A percentile compares a stretch with the other conserved stretches of the same genome.
Conservation (phyloP, 1,140 invertebrate genomes). For the Cyclargus thomasi region DNA sequence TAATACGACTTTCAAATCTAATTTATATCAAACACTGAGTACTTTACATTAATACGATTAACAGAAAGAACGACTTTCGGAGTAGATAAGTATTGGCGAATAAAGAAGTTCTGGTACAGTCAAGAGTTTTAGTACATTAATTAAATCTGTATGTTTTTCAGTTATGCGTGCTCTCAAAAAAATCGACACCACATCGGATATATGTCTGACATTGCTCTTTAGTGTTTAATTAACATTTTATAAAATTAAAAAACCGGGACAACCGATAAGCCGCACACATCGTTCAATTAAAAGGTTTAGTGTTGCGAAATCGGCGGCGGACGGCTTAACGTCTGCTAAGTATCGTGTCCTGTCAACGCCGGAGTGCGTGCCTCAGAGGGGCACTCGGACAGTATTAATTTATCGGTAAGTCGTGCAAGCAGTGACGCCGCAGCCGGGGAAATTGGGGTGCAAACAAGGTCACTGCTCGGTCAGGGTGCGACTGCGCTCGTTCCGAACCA, state of each 20-base stretch:
- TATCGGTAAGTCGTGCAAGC: conserved; percentile 68
- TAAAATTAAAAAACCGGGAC: neutral
- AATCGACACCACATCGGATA: neutral
- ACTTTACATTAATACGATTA: neutral
- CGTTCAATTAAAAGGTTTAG: neutral
- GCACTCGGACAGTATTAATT: conserved; percentile 62
- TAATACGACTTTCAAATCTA: no score
- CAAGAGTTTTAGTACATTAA: no score
- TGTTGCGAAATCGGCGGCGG: conserved; percentile 22
- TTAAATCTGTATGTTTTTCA: no score
- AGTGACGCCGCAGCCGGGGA: conserved; percentile 55
- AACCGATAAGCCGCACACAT: neutral
- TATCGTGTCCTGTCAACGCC: conserved; percentile 29
- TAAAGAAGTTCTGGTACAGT: no score
- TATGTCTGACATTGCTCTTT: neutral
- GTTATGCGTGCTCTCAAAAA: neutral
- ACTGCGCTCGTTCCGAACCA: conserved; percentile 39
- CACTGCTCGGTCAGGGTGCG: conserved; percentile 45
- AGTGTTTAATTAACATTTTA: conserved; percentile 3
- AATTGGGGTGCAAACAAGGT: conserved; percentile 72
- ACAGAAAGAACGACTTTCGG: neutral
- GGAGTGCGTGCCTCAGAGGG: conserved; percentile 51
- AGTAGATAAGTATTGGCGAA: no score
- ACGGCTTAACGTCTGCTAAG: conserved; percentile 31
- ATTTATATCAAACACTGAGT: no score